Conservation (phyloP, 2,888 invertebrate species). For the Leucoma salicis region DNA sequence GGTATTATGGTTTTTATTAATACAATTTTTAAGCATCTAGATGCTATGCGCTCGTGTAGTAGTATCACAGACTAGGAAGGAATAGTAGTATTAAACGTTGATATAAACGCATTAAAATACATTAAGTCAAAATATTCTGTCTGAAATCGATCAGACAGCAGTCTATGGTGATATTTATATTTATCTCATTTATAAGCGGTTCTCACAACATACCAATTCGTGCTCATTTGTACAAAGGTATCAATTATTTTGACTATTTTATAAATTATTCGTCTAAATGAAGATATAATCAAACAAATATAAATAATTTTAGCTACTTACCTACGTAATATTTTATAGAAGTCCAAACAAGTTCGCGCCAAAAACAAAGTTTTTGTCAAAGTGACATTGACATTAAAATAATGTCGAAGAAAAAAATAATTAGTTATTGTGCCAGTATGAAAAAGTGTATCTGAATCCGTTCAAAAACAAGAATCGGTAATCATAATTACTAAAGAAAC, state of each 20-base stretch:
- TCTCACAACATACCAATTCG: slow-evolving; percentile 37
- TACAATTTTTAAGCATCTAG: no score
- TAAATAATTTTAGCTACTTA: slow-evolving; percentile 33
- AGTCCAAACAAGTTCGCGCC: slow-evolving; percentile 37
- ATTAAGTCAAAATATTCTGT: no score
- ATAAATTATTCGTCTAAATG: slow-evolving; percentile 34
- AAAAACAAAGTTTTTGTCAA: slow-evolving; percentile 33
- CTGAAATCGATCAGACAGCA: no score
- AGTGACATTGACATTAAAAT: slow-evolving; percentile 26
- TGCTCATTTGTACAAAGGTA: slow-evolving; percentile 30
- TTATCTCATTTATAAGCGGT: no score
- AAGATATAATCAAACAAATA: slow-evolving; percentile 37
- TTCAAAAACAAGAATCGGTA: slow-evolving; percentile 19
- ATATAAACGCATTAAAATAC: no score
- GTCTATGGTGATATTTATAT: no score
- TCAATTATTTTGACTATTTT: slow-evolving; percentile 36
- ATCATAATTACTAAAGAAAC: slow-evolving; percentile 22
- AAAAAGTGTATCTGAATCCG: slow-evolving; percentile 24
- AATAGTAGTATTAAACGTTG: no score
- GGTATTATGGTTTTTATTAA: no score
- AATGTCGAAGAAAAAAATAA: slow-evolving; percentile 31
- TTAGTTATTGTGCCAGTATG: slow-evolving; percentile 35
- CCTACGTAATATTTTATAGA: slow-evolving; percentile 37
- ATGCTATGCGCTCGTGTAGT: no score
- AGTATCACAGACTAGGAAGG: no score